Percentiles rank a stretch among this genome's conserved stretches.
Evolutionary conservation across 2,113 vertebrate species (phyloP).

Genomic region (Sander lucioperca): DNA sequence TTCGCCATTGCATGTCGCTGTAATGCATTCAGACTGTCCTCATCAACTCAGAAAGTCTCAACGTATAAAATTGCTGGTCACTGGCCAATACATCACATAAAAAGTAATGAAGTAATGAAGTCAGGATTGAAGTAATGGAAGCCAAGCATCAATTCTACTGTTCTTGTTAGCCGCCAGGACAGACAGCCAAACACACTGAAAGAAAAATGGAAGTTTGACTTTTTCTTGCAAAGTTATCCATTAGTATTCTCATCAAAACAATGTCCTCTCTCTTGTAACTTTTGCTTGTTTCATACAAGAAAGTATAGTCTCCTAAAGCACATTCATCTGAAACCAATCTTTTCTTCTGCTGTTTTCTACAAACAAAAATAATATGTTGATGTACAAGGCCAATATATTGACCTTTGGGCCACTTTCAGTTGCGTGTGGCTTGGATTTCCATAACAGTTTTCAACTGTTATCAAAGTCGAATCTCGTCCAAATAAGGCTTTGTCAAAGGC

Average conservation of each 20-base stretch:
- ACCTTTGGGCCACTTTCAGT: background rate
- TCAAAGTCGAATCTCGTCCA: slow-evolving; percentile 36
- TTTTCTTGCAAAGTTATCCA: background rate
- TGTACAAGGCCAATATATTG: background rate
- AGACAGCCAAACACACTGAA: background rate
- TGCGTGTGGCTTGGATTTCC: background rate
- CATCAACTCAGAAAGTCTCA: background rate
- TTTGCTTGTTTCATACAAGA: background rate
- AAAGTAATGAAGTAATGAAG: too few relatives aligned
- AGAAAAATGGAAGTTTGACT: background rate
- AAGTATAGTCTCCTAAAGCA: background rate
- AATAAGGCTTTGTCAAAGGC: slow-evolving; percentile 17
- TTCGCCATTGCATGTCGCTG: background rate
- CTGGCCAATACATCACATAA: background rate
- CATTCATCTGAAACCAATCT: background rate
- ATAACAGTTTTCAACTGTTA: slow-evolving; percentile 6
- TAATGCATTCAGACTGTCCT: background rate
- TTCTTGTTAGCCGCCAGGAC: background rate
- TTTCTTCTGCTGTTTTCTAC: background rate
- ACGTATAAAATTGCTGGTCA: background rate
- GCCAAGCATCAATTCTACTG: background rate
- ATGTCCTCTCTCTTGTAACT: background rate
- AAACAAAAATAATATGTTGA: background rate
- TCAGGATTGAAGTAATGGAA: background rate
- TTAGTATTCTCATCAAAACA: background rate